These are phyloP conservation scores for Drosophila sp. DNA, from an alignment of 1,140 invertebrate species.

Conservation along the genomic window DNA sequence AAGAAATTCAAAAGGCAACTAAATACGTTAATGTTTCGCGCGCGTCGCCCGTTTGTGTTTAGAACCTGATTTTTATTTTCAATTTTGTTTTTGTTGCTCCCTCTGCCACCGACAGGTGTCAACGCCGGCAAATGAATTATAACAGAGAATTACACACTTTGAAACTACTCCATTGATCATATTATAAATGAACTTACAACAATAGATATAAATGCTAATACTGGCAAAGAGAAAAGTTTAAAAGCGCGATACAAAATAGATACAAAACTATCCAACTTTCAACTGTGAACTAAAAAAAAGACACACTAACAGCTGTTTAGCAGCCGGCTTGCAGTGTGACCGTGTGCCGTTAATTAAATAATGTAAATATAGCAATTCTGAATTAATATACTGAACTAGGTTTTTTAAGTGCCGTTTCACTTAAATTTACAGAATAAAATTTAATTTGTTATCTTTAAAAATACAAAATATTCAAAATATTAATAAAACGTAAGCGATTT, in stretches of 20 bases:
- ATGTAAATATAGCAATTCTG: neutral
- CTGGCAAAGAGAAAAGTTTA: too few species aligned
- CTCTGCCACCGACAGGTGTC: slow-evolving; percentile 50
- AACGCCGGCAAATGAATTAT: slow-evolving; percentile 24
- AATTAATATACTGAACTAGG: too few species aligned
- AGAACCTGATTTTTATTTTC: slow-evolving; percentile 63
- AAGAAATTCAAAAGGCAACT: slow-evolving; percentile 79
- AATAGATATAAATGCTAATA: too few species aligned
- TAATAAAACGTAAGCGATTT: too few species aligned
- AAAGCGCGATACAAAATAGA: too few species aligned
- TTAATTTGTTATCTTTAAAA: too few species aligned
- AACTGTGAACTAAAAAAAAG: neutral
- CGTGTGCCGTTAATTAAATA: neutral
- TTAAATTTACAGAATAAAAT: neutral
- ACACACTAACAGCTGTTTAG: slow-evolving; percentile 37
- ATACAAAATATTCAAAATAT: too few species aligned
- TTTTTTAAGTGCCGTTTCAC: neutral
- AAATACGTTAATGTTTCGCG: slow-evolving; percentile 60
- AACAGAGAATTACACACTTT: slow-evolving; percentile 3
- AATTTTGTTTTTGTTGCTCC: slow-evolving; percentile 44
- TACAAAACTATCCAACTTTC: too few species aligned
- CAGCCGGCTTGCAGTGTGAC: slow-evolving; percentile 49
- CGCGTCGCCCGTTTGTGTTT: slow-evolving; percentile 47
- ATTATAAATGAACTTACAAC: neutral
- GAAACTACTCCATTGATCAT: neutral